Evolutionary conservation across 2,797 vertebrate genomes (phyloP), one percentile per base, ranked within the genome.

Genomic region (Sebastolobus alascanus): DNA sequence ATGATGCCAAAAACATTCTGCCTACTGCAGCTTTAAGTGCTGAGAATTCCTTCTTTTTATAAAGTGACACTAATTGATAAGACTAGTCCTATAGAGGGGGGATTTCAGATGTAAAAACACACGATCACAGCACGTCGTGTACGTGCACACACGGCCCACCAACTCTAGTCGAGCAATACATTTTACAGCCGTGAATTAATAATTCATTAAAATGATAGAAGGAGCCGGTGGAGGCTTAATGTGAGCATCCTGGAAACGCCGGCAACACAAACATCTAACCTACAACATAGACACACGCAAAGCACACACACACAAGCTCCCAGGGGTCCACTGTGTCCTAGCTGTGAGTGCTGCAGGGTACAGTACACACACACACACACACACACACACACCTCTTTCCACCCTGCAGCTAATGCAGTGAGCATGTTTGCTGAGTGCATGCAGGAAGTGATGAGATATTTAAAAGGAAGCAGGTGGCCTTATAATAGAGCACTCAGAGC

Each of bases 391-490:
- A 63, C 31, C 16, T n/a, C 64, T 73, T 79, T 78, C 63, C 1
- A 1, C 37, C 60, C 61, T 1, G 35, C 73, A 65, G 69, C 84
- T 88, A 87, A 91, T 89, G 87, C 80, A 79, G 66, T 9, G 83
- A 86, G 79, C 35, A 70, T 85, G 87, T 87, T 86, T 83, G 68
- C 87, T 81, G 86, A 92, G 86, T 77, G 83, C 81, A 87, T 2
- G 18, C 84, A 84, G 86, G 82, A 93, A 87, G 88, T 90, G 79
- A 93, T 93, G 78, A 82, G 86, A 90, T 88, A 94, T 95, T 93
- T 90, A 93, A 90, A 87, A 93, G 86, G 85, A 90, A 88, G 77
- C 82, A 87, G 81, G 79, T 84, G 77, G 87, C 72, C 75, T 64
- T 79, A 20, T 85, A 90, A 90, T 74, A 66, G 76, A 90, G 84